Base-by-base conservation (phyloP, 1,140 invertebrate species). In the Andricus grossulariae region DNA sequence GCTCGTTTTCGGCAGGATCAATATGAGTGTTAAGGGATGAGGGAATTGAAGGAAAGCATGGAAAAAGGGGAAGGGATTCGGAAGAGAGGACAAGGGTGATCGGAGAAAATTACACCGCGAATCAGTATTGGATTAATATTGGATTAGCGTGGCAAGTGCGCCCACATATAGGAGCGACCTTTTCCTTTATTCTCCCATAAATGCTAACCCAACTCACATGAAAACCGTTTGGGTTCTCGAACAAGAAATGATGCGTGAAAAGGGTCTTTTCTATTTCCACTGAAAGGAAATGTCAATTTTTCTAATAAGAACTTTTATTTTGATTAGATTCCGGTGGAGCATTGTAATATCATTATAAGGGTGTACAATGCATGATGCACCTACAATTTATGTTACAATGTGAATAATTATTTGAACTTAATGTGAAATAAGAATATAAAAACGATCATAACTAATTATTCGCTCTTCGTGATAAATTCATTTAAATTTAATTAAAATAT, bases 121-220 rank as follows among this genome's bases (percentile, higher is more conserved):
- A 82, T 83, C 73, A 73, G 74, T 76, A 85, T 85, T 83, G 74
- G 84, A 83, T 82, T 84, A 80, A 76, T 85, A 81, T 81, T 81
- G 76, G 76, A 84, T 84, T 84, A 80, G 74, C 55, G 60, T 73
- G 45, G 13, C 21, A 52, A 71, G 16, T 70, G 19, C 13, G 19
- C 57, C 16, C 57, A 74, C 55, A 51, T 57, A 74, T 66, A 16
- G 32, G 12, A 32, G 21, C 2, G 16, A 16, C 21, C 39, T 66
- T 11, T 39, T 32, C 16, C 7, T 57, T 21, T 57, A 18, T 4
- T 25, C 57, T 66, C 12, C 13, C 45, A 25, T 32, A 12, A 32
- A 66, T 13, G n/a, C 6, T 55, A 55, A 55, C 54, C 21, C 54
- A 55, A 55, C 12, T 54, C 25, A 19, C 21, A 19, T 70, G 54